Percentiles rank a stretch among this genome's conserved stretches.
These are phyloP conservation scores for Creontiades dilutus DNA, from an alignment of 2,888 invertebrate genomes.

Conservation along the genomic window DNA sequence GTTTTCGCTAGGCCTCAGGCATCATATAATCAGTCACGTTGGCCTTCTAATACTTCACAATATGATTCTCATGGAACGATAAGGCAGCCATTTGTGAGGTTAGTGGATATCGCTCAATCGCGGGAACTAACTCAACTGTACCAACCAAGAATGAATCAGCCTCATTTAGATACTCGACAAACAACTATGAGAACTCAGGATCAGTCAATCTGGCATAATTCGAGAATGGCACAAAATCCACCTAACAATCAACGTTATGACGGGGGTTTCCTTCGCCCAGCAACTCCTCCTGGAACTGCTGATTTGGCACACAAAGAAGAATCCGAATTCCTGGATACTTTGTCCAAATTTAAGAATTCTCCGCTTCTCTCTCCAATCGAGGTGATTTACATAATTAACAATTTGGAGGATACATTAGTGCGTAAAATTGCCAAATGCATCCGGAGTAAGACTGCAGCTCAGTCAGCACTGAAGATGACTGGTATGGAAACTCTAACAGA, in stretches of 20 bases:
- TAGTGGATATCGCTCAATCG: not conserved
- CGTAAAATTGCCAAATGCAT: not conserved
- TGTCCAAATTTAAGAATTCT: not conserved
- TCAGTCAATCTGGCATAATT: not conserved
- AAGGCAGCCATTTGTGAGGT: not conserved
- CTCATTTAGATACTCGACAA: not conserved
- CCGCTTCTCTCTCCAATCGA: not conserved
- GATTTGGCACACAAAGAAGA: not conserved
- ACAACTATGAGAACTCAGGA: not conserved
- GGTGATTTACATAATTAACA: not conserved
- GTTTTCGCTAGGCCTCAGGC: not conserved
- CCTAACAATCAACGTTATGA: not conserved
- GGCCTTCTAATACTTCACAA: not conserved
- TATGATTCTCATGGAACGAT: not conserved
- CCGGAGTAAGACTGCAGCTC: not conserved
- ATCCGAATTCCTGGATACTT: not conserved
- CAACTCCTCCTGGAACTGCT: not conserved
- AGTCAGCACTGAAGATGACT: not conserved
- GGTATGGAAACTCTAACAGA: not conserved
- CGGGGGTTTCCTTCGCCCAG: not conserved
- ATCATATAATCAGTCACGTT: not conserved
- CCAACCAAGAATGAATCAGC: not conserved
- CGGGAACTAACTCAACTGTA: not conserved
- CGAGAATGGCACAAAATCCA: not conserved
- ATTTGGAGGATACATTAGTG: not conserved